phyloP scores from a whole-genome alignment of 2,113 vertebrate species.

The Mungos mungo region DNA sequence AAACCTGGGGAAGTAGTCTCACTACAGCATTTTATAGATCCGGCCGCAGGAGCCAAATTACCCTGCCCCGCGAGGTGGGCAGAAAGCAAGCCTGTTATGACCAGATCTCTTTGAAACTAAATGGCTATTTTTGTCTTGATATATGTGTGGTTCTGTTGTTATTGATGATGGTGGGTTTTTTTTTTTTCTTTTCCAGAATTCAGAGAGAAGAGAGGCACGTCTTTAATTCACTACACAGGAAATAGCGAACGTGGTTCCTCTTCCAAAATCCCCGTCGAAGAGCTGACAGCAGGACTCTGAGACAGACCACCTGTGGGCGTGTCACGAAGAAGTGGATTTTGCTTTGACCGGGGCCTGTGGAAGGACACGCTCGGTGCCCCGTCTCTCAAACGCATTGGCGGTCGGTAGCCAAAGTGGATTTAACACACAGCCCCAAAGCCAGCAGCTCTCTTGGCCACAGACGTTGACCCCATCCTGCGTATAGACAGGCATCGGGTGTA shows the following conservation, averaged over 20 bases:
- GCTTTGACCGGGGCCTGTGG: conserved; percentile 64
- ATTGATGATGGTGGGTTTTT: neutral
- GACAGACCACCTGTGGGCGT: neutral
- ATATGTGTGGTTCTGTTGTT: neutral
- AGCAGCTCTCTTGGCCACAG: conserved; percentile 70
- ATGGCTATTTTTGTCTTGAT: neutral
- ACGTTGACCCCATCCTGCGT: conserved; percentile 63
- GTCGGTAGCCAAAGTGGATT: conserved; percentile 58
- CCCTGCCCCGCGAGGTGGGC: neutral
- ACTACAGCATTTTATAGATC: conserved; percentile 14
- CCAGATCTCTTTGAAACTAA: neutral
- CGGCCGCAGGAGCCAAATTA: neutral
- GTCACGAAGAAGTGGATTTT: neutral
- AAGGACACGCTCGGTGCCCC: neutral
- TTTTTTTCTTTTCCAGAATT: neutral
- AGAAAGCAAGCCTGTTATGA: neutral
- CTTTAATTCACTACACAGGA: neutral
- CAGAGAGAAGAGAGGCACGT: neutral
- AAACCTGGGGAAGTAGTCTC: conserved; percentile 2
- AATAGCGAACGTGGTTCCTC: neutral
- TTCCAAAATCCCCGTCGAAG: neutral
- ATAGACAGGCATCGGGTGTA: conserved; percentile 19
- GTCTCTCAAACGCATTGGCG: conserved; percentile 56
- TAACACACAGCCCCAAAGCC: conserved; percentile 65
- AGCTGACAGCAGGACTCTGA: neutral